Evolutionary conservation across 2,888 invertebrate genomes (phyloP).

Genomic region (Drosophila maculinotata): DNA sequence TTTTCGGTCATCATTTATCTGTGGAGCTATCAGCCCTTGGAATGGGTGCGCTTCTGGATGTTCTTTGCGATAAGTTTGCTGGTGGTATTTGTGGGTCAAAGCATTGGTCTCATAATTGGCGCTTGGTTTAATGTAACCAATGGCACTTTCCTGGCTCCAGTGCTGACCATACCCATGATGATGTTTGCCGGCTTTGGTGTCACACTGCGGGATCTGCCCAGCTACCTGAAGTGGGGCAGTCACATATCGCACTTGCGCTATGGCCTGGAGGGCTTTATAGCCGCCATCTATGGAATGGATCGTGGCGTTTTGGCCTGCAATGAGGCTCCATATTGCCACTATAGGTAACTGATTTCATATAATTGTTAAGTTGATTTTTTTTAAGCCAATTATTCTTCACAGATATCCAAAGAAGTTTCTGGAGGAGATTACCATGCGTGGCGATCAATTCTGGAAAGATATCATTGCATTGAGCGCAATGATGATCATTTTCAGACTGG

Average conservation of each 20-base stretch:
- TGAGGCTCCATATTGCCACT: constrained; percentile 91
- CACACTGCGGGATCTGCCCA: constrained; percentile 93
- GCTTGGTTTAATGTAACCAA: constrained; percentile 95
- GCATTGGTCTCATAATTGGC: constrained; percentile 96
- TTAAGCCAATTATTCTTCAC: constrained; percentile 10
- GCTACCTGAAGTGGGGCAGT: constrained; percentile 95
- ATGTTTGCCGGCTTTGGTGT: constrained; percentile 99
- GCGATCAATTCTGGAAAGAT: constrained; percentile 94
- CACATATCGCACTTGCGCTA: constrained; percentile 96
- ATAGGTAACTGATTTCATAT: constrained; percentile 85
- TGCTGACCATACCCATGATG: constrained; percentile 96
- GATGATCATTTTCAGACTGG: constrained; percentile 88
- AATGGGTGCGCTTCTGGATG: constrained; percentile 92
- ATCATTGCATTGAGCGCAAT: constrained; percentile 90
- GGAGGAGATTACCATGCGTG: constrained; percentile 91
- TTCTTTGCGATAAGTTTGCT: constrained; percentile 93
- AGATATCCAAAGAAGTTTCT: constrained; percentile 93
- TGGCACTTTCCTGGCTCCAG: constrained; percentile 97
- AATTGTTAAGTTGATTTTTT: not conserved
- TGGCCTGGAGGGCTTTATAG: constrained; percentile 94
- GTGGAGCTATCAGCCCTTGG: constrained; percentile 95
- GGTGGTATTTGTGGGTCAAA: constrained; percentile 95
- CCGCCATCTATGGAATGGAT: constrained; percentile 93
- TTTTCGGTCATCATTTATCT: constrained; percentile 92
- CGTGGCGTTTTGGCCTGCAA: constrained; percentile 91